These are phyloP conservation scores for Microtus montanus DNA, from an alignment of 2,113 vertebrate species.

Conservation along the genomic window DNA sequence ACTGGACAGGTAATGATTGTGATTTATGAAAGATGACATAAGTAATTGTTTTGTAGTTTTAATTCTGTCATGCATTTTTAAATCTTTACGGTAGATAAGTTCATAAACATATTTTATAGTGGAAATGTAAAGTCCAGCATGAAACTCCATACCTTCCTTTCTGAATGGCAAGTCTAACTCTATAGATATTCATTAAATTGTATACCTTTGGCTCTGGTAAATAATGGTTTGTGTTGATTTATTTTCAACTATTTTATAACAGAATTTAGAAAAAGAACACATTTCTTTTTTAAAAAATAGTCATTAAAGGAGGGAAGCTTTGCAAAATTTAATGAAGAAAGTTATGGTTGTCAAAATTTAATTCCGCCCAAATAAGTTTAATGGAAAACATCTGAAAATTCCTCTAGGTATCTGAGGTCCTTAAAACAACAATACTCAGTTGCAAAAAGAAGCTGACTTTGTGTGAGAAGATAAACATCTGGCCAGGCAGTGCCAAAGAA, in stretches of 20 bases:
- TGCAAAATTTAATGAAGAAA: neutral
- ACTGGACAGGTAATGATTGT: too few species aligned
- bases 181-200: neutral
- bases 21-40: too few species aligned
- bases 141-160: neutral
- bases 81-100: neutral
- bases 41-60: neutral
- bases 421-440: neutral
- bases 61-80: neutral
- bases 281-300: neutral
- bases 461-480: conserved; percentile 49
- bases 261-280: neutral
- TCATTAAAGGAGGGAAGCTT: neutral
- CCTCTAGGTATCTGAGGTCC: neutral
- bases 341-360: neutral
- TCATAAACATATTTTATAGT: neutral
- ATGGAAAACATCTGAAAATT: conserved; percentile 8
- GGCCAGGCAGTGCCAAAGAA: too few species aligned
- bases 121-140: neutral
- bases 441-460: conserved; percentile 21
- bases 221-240: neutral
- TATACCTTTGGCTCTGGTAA: neutral
- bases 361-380: neutral
- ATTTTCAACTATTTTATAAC: neutral
- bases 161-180: neutral